Base-by-base conservation (phyloP, 1,140 invertebrate genomes). In the Tetramorium alpestre region DNA sequence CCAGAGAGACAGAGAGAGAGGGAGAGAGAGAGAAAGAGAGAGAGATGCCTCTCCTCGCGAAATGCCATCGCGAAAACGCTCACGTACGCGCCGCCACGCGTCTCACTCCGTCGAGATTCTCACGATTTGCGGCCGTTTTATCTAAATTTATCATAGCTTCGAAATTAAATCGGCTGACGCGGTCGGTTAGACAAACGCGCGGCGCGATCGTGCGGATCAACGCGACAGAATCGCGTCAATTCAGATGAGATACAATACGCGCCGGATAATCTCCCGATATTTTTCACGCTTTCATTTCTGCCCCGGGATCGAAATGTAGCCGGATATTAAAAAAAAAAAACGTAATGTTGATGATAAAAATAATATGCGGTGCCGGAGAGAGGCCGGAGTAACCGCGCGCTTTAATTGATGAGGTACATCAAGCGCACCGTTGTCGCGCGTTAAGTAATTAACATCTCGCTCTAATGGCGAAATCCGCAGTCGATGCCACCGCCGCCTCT, bases 81-180 rank as follows among this genome's bases (percentile, higher is more conserved):
- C 49, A 44, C 60, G 16, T 18, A 41, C 16, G 33, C 25, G 22
- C 18, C 38, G 33, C 44, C 62, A 33, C 62, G 49, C 51, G 8
- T 81, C 49, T 70, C 47, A 13, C 44, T 54, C 49, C 49, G 25
- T 10, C 3, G n/a, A 16, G 47, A 60, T 65, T 49, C 33, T 33
- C 33, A 28, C 33, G 60, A 77, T 51, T 82, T 72, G 25, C 25
- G 67, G 11, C 13, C 41, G 54, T 82, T 82, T 82, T 72, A 82
- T 84, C 80, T 84, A 84, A 84, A 84, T 84, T 84, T 75, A 84
- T 84, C 69, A 49, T 62, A 60, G 41, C 54, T 84, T 84, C 41
- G 69, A 84, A 75, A 75, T 84, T 62, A 84, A 84, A 75, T 84
- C 51, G 28, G n/a, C 54, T 5, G 41, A 47, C 54, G 18, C 25